Evolutionary conservation across 2,888 invertebrate genomes (phyloP), one percentile per base, ranked within the genome.

Genomic region (Sesia apiformis): DNA sequence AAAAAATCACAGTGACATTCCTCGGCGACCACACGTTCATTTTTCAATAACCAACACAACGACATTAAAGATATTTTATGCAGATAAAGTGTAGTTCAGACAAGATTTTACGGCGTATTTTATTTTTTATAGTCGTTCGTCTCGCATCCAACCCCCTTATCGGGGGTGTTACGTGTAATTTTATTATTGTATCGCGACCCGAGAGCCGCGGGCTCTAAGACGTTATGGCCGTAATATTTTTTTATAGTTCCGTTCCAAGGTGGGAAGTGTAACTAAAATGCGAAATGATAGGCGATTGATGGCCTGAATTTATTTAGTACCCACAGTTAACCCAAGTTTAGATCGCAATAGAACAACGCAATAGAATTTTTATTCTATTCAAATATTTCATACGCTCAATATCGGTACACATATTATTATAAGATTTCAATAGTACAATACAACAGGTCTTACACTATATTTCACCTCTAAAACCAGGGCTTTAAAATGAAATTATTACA

Each of bases 231-330:
- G 62, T 67, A 70, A 72, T 76, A 75, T 71, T 67, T 70, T 71
- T 76, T 77, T 77, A 76, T 75, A 71, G 69, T 74, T 75, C 76
- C 74, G 69, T 62, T 62, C 57, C 57, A 63, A 65, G 65, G 67
- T 67, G 65, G 56, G 40, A 40, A 52, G 40, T 39, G 40, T 5
- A 46, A 46, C 46, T 46, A 46, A 46, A 46, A 46, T 23, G 23
- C 8, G 8, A 4, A 46, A n/a, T 46, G 46, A 46, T 46, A 46
- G 5, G n/a, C 23, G n/a, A 46, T 46, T 46, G 23, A 23, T 23
- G 23, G 23, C 23, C 23, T 23, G 23, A 23, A 23, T 23, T 23
- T 23, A 23, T 23, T 23, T 23, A 23, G 23, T 23, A 23, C 23
- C 23, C 23, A 23, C 23, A 23, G 23, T 23, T 23, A 23, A 23